These are phyloP conservation scores for Blastobasis lacticolella DNA, from an alignment of 2,888 invertebrate species.

Conservation along the genomic window DNA sequence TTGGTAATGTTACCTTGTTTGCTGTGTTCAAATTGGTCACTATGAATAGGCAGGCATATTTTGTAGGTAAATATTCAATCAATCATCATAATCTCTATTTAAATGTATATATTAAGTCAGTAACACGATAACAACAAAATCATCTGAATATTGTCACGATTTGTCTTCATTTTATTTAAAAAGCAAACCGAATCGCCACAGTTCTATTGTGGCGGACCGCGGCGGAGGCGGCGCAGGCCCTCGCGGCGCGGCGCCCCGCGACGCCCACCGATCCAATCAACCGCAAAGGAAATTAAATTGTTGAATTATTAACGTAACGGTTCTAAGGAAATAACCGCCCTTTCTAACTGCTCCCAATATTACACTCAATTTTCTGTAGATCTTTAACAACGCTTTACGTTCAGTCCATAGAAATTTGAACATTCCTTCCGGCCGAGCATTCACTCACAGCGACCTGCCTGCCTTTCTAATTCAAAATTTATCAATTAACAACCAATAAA, in stretches of 20 bases:
- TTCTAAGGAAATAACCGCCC: slow-evolving; percentile 28
- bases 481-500: slow-evolving; percentile 29
- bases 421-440: not conserved
- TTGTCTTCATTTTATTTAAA: slow-evolving; percentile 14
- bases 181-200: no score
- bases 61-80: no score
- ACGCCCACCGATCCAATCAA: slow-evolving; percentile 33
- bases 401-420: not conserved
- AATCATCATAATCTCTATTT: no score
- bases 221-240: slow-evolving; percentile 12
- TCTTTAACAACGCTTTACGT: not conserved
- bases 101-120: no score
- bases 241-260: slow-evolving; percentile 23
- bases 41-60: no score
- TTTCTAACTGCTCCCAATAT: slow-evolving; percentile 17
- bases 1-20: no score
- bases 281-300: slow-evolving; percentile 60
- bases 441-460: not conserved
- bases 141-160: not conserved
- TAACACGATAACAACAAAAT: no score
- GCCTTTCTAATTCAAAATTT: not conserved
- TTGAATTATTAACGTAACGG: slow-evolving; percentile 52
- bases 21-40: no score
- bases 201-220: no score
- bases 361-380: not conserved